Base-by-base conservation (phyloP, 64 coral and sea anemone genomes). In the Dendronephthya gigantea region DNA sequence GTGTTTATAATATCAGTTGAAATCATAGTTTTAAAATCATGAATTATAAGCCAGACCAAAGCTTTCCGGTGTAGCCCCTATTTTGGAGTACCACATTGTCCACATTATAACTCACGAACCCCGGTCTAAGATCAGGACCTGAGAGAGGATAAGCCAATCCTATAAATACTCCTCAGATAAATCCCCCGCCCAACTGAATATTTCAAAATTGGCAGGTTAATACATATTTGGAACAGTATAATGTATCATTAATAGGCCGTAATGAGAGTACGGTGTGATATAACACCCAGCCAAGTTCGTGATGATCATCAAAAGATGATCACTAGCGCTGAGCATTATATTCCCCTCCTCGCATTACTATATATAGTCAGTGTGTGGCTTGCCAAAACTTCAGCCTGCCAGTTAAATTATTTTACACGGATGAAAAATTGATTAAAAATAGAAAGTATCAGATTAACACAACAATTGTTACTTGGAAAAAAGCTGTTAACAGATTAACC, bases 381-480 rank as follows among this genome's bases (percentile, higher is more conserved):
- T 62, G 55, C 55, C 55, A 62, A 27, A 17, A 62, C 19, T 23
- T 45, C 41, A 6, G 25, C 25, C 55, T 62, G 19, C 19, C 25
- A 62, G 55, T 62, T 62, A n/a, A 27, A 62, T 23, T 62, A 62
- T 19, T n/a, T n/a, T 62, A 62, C 25, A 62, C 19, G 55, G 55
- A 62, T 62, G 55, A 62, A 62, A 62, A 62, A 62, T 62, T 62
- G 55, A 62, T 62, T 62, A 62, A 62, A n/a, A 62, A 62, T 62
- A 62, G 25, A 15, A n/a, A 62, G 25, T 19, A n/a, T 27, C 55
- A 62, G 55, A 62, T 62, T 62, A 62, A 62, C 55, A 52, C 25
- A 62, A 62, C 25, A 62, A n/a, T n/a, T n/a, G n/a, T n/a, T 62
- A 22, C 55, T 62, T n/a, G 25, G 55, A 62, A 62, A 62, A 23